Evolutionary conservation across 2,113 vertebrate genomes (phyloP).

Genomic region (Channa maculata): DNA sequence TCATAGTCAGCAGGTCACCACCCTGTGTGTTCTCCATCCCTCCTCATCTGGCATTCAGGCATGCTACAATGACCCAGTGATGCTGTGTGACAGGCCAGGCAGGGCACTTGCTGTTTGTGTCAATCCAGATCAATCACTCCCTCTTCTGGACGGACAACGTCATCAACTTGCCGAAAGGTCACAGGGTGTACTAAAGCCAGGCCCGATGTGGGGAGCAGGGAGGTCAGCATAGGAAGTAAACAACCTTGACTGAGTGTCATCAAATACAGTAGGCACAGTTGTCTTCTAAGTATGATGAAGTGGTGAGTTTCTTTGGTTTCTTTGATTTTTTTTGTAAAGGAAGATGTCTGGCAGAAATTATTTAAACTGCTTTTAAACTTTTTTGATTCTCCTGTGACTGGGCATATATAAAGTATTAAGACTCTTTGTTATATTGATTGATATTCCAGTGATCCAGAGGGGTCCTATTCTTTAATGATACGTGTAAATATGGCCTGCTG

Average conservation of each 20-base stretch:
- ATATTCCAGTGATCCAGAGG: conserved; percentile 60
- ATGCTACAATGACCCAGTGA: conserved; percentile 80
- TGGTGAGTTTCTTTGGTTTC: neutral
- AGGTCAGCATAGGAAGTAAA: conserved; percentile 65
- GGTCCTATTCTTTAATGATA: conserved; percentile 76
- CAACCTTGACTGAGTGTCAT: conserved; percentile 59
- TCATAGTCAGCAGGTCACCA: conserved; percentile 64
- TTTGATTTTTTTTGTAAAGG: neutral
- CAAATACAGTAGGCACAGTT: conserved; percentile 14
- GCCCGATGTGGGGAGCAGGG: conserved; percentile 59
- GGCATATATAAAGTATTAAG: conserved; percentile 50
- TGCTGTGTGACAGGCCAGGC: conserved; percentile 80
- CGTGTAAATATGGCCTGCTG: conserved; percentile 75
- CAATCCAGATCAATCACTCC: conserved; percentile 84
- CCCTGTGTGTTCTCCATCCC: conserved; percentile 60
- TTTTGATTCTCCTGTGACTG: conserved; percentile 56
- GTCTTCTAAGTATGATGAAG: conserved; percentile 14
- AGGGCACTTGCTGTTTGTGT: conserved; percentile 81
- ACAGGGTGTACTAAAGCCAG: conserved; percentile 65
- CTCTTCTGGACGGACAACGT: conserved; percentile 78
- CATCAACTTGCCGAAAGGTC: conserved; percentile 77
- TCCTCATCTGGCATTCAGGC: conserved; percentile 81
- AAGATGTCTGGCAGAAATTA: conserved; percentile 17
- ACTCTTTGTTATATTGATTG: conserved; percentile 78
- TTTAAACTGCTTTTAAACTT: conserved; percentile 17